Base-by-base conservation (phyloP, 2,888 invertebrate genomes). In the Caenorhabditis sp. region DNA sequence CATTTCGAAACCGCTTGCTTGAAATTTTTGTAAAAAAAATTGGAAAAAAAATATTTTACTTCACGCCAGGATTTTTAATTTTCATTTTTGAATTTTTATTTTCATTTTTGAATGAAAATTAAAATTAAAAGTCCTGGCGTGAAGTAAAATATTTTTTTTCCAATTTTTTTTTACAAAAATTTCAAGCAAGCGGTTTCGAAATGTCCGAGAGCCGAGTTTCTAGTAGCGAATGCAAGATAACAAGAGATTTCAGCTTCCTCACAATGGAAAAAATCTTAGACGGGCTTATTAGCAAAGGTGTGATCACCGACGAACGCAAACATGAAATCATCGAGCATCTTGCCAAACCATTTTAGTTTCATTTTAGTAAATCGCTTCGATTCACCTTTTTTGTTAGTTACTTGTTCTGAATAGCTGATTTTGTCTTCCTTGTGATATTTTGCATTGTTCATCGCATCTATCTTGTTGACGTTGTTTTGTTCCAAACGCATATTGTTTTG, bases 191-290 rank as follows among this genome's bases (percentile, higher is more conserved):
- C 10, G 26, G 61, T 21, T 57, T 6, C n/a, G 17, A 54, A 55
- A 43, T 36, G n/a, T n/a, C n/a, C n/a, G n/a, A n/a, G n/a, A n/a
- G n/a, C n/a, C n/a, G n/a, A n/a, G n/a, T n/a, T n/a, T n/a, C n/a
- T n/a, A n/a, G n/a, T n/a, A n/a, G n/a, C n/a, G n/a, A n/a, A n/a
- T 53, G 36, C 12, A 21, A 55, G 27, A 43, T 50, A 50, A 2
- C 14, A 27, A 21, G 43, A 43, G 2, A 43, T 71, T 72, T 24
- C 66, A 83, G 84, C 31, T 68, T 80, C 37, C 58, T 83, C 17
- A 79, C 73, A 5, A 82, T 85, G 83, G 81, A 78, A 8, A 64
- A 67, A 27, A 77, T 85, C 26, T 67, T 86, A 37, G 75, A 83
- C 60, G 82, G 78, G 50, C 63, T 85, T 58, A 78, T 81, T 31